Base-by-base conservation (phyloP, 2,797 vertebrate species). In the Xenopus petersii region DNA sequence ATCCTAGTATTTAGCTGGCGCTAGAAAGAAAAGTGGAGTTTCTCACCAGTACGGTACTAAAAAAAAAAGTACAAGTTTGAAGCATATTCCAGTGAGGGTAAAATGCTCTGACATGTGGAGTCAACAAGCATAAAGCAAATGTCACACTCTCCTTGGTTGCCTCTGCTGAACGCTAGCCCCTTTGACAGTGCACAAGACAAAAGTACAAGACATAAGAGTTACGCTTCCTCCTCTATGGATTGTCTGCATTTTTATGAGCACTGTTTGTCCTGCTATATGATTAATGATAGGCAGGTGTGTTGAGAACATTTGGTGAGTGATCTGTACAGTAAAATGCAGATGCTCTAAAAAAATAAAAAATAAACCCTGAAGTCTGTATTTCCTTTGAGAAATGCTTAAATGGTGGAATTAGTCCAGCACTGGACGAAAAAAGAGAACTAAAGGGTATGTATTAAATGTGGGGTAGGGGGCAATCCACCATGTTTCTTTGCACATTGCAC, bases 231-330 rank as follows among this genome's bases (percentile, higher is more conserved):
- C 36, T 9, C 36, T 42, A 42, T 42, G 36, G 36, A 42, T 42
- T 42, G 5, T 4, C 3, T 6, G 36, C 36, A 42, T 42, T 4
- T 42, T 42, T 42, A 42, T 42, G 36, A 42, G 36, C 36, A 42
- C 4, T 42, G 36, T 42, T 42, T 42, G 36, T 42, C 3, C 36
- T 9, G 36, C 2, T 58, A 21, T 7, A n/a, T 58, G 56, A 58
- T 58, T 58, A n/a, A 58, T 58, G 11, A 21, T 58, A 17, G 56
- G 15, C 64, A 67, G 64, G 48, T 67, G 64, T 67, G 47, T 51
- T 12, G 46, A 24, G 17, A 30, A 49, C 10, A 15, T 67, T 51
- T 67, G 64, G 46, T 26, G 56, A 58, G 46, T 24, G 21, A 51
- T 5, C 3, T 46, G 26, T 30, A 67, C 48, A 67, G 49, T n/a